Evolutionary conservation across 2,888 invertebrate species (phyloP), one percentile per base, ranked within the genome.

Genomic region (Cylindroiulus punctatus): DNA sequence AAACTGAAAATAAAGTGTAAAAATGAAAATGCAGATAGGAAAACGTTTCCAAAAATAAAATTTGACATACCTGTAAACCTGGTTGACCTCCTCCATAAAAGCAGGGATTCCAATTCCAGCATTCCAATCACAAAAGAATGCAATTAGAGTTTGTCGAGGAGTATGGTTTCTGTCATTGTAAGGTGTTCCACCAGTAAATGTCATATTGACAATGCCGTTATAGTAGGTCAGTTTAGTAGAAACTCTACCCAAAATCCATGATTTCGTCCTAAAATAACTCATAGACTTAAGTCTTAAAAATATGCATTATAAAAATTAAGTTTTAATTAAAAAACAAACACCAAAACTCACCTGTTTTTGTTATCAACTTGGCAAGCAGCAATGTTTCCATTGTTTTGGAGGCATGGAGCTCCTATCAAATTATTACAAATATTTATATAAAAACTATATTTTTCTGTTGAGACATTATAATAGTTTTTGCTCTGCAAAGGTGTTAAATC

Each of bases 131-230:
- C 91, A 91, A 10, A 90, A 86, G 87, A 91, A 90, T 2, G 89
- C 89, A 22, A 91, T 90, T 88, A 90, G 89, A 0, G 90, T 90
- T 84, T 88, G 88, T 19, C 90, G 88, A 0, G 89, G 89, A 8
- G 89, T 89, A 0, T 88, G 87, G 14, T 88, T 87, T 0, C 84
- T 84, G 87, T 89, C 88, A 85, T 89, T 87, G 87, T 90, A 90
- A 4, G 88, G 87, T 36, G 90, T 90, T 0, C 90, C 90, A 30
- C 88, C 89, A 10, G 88, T 87, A 86, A 90, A 91, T 0, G 90
- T 90, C 65, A 91, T 87, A 76, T 90, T 91, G 8, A 91, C 88
- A 57, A 90, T 88, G 3, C 91, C 90, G 89, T 91, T 90, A 87
- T 88, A 89, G 86, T 91, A 91, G 7, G 87, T 87, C 22, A 91